A percentile compares a stretch with the other conserved stretches of the same genome.
Evolutionary conservation across 23 tunicate genomes (phyloP).

Genomic region (Trididemnum clinides): DNA sequence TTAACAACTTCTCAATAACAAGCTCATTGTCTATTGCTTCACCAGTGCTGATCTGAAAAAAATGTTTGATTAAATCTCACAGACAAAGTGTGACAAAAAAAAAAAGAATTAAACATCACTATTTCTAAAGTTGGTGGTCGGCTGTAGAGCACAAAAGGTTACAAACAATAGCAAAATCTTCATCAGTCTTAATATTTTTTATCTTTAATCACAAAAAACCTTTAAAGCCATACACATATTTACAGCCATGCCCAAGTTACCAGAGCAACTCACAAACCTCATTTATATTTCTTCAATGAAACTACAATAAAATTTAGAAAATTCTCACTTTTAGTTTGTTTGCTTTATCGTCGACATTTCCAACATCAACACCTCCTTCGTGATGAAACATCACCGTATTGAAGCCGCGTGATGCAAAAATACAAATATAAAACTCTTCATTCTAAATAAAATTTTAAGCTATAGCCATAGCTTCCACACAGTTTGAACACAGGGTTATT

Average conservation of each 20-base stretch:
- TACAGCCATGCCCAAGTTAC: too few relatives aligned
- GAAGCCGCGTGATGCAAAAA: constrained; percentile 70
- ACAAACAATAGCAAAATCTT: too few relatives aligned
- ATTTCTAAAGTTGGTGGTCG: too few relatives aligned
- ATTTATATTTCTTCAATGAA: background rate
- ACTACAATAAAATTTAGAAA: background rate
- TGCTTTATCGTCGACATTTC: constrained; percentile 97
- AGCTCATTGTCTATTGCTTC: constrained; percentile 25
- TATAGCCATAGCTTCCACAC: too few relatives aligned
- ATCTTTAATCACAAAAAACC: too few relatives aligned
- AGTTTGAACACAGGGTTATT: too few relatives aligned
- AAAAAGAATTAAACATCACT: background rate
- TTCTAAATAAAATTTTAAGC: constrained; percentile 47
- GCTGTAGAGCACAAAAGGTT: too few relatives aligned
- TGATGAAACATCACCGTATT: constrained; percentile 87
- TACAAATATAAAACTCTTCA: constrained; percentile 93
- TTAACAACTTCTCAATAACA: constrained; percentile 22
- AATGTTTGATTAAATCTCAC: too few relatives aligned
- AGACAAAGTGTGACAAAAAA: background rate
- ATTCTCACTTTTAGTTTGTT: constrained; percentile 51
- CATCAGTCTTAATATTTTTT: too few relatives aligned
- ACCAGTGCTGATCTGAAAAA: constrained; percentile 63
- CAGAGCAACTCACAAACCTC: background rate
- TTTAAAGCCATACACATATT: too few relatives aligned
- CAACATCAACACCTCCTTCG: constrained; percentile 99